Evolutionary conservation across 2,888 invertebrate species (phyloP).

Genomic region (Neoitamus cyanurus): DNA sequence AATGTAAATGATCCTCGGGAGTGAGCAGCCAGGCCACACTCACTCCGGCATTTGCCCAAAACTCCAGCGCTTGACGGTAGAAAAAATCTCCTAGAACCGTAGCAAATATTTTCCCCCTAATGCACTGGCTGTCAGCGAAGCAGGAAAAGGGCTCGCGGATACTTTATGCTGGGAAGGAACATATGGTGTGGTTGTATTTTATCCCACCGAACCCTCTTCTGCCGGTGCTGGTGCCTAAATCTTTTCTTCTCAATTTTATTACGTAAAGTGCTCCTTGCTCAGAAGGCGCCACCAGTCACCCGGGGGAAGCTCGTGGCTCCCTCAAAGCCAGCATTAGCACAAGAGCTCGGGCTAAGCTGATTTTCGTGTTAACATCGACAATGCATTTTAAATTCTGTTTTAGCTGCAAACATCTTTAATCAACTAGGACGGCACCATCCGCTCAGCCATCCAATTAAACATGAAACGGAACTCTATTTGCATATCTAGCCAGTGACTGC

Average conservation of each 20-base stretch:
- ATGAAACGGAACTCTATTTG: constrained; percentile 5
- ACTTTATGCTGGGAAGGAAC: constrained; percentile 40
- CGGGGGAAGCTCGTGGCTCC: background rate
- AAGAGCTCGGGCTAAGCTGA: constrained; percentile 22
- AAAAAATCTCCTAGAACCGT: background rate
- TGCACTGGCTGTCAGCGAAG: constrained; percentile 17
- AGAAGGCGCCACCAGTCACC: background rate
- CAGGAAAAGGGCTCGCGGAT: constrained; percentile 34
- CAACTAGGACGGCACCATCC: background rate
- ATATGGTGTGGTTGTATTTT: constrained; percentile 39
- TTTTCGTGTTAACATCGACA: constrained; percentile 37
- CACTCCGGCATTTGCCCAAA: background rate
- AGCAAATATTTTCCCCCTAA: constrained; percentile 4
- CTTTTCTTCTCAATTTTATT: constrained; percentile 39
- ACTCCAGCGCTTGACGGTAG: background rate
- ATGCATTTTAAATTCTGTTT: constrained; percentile 43
- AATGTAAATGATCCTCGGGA: constrained; percentile 46
- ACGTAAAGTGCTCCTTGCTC: constrained; percentile 21
- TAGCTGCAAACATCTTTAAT: constrained; percentile 15
- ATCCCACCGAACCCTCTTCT: background rate
- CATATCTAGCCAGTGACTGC: constrained; percentile 17
- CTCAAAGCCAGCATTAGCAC: background rate
- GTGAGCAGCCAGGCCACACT: background rate
- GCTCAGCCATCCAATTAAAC: background rate
- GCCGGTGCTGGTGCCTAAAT: background rate